Evolutionary conservation across 1,140 invertebrate genomes (phyloP).

Genomic region (Laupala kohalensis): DNA sequence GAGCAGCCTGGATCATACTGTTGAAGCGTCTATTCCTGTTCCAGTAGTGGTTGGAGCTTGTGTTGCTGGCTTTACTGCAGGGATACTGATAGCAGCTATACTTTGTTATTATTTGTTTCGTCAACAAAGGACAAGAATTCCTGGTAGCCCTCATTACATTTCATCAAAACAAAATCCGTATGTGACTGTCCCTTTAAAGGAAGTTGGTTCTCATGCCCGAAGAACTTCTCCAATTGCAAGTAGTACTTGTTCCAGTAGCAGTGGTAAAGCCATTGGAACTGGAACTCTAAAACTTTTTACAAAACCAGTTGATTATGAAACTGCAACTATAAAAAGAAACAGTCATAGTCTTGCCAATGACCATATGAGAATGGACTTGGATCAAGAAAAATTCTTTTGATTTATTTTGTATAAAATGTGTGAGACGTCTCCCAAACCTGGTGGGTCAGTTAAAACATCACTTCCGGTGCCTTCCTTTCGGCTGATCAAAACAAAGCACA

Average conservation of each 20-base stretch:
- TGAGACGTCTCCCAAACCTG: too few relatives aligned
- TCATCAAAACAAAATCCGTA: conserved; percentile 66
- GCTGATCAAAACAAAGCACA: too few relatives aligned
- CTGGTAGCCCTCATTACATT: conserved; percentile 62
- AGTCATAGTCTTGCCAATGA: conserved; percentile 43
- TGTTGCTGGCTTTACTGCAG: conserved; percentile 32
- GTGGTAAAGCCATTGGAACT: neutral
- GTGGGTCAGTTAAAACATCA: too few relatives aligned
- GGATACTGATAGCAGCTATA: conserved; percentile 27
- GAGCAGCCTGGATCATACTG: conserved; percentile 25
- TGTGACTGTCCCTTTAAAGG: conserved; percentile 63
- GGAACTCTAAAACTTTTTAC: conserved; percentile 45
- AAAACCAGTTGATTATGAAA: conserved; percentile 61
- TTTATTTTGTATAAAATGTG: too few relatives aligned
- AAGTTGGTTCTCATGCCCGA: conserved; percentile 31
- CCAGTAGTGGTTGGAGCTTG: conserved; percentile 40
- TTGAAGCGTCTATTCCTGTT: conserved; percentile 35
- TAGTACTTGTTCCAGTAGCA: conserved; percentile 16
- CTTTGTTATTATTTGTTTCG: conserved; percentile 32
- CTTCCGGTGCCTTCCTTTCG: too few relatives aligned
- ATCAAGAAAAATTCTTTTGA: conserved; percentile 41
- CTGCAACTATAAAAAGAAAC: conserved; percentile 62
- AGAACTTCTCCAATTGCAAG: conserved; percentile 35
- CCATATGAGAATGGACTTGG: conserved; percentile 39
- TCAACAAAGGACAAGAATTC: conserved; percentile 36